A percentile compares a stretch with the other conserved stretches of the same genome.
Conservation (phyloP, 2,113 vertebrate species). For the Coreoperca whiteheadi region DNA sequence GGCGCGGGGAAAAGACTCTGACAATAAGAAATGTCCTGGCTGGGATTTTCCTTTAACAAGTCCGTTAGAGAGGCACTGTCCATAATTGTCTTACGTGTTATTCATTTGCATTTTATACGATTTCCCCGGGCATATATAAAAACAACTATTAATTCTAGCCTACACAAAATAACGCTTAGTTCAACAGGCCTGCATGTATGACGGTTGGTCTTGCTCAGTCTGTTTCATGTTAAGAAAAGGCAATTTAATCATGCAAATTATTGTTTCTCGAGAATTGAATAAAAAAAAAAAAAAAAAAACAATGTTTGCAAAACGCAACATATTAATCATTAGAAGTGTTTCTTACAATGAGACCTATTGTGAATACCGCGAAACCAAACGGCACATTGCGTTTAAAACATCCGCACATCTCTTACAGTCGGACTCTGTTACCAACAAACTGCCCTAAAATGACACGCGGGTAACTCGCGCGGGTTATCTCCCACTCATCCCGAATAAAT, state of each 20-base stretch:
- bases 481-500: constrained; percentile 74
- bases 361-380: not conserved
- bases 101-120: constrained; percentile 22
- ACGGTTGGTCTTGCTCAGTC: not conserved
- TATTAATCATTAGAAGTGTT: constrained; percentile 1
- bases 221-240: not conserved
- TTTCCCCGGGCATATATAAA: not conserved
- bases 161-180: constrained; percentile 1
- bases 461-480: constrained; percentile 29
- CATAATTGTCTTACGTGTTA: constrained; percentile 19
- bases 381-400: not conserved
- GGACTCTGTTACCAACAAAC: constrained; percentile 32
- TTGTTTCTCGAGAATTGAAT: not conserved
- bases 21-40: constrained; percentile 27
- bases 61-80: constrained; percentile 21
- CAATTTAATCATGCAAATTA: not conserved
- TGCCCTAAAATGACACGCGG: constrained; percentile 13
- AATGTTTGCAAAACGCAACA: not conserved
- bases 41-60: constrained; percentile 38
- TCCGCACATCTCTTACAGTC: not conserved
- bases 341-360: not conserved
- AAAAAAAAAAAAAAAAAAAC: no score
- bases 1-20: constrained; percentile 36
- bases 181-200: not conserved
- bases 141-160: constrained; percentile 7